phyloP scores from a whole-genome alignment of 2,113 vertebrate genomes.

The Ploceus nigricollis region DNA sequence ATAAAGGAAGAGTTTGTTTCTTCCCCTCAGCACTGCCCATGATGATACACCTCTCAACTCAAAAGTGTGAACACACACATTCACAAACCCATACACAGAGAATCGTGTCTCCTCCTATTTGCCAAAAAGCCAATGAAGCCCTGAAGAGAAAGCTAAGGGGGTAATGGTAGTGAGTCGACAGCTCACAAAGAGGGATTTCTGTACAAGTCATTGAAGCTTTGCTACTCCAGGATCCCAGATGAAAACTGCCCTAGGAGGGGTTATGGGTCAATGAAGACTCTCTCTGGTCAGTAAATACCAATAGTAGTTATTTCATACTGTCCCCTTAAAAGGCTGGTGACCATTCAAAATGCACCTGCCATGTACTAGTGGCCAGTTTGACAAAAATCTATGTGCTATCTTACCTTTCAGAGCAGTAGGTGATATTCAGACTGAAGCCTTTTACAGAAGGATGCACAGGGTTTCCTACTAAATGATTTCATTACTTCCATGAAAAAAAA shows the following conservation, averaged over 20 bases:
- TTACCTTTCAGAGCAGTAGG: background rate
- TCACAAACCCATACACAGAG: background rate
- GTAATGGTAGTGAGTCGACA: background rate
- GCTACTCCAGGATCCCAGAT: background rate
- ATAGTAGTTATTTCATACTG: background rate
- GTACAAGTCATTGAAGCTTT: background rate
- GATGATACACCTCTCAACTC: background rate
- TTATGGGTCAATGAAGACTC: background rate
- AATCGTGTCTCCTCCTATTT: background rate
- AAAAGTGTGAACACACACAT: background rate
- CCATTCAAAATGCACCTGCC: background rate
- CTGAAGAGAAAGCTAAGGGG: background rate
- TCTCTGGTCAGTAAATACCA: background rate
- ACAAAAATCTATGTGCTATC: background rate
- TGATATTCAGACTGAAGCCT: background rate
- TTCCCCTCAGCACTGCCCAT: background rate
- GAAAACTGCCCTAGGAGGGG: background rate
- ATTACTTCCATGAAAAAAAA: background rate
- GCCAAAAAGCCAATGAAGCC: background rate
- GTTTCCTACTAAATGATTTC: background rate
- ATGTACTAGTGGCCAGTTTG: background rate
- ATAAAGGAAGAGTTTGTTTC: background rate
- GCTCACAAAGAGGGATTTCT: background rate
- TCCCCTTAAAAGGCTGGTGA: background rate
- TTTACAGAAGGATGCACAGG: background rate